A percentile compares a stretch with the other conserved stretches of the same genome.
Evolutionary conservation across 2,797 vertebrate genomes (phyloP).

Genomic region (Karalla daura): DNA sequence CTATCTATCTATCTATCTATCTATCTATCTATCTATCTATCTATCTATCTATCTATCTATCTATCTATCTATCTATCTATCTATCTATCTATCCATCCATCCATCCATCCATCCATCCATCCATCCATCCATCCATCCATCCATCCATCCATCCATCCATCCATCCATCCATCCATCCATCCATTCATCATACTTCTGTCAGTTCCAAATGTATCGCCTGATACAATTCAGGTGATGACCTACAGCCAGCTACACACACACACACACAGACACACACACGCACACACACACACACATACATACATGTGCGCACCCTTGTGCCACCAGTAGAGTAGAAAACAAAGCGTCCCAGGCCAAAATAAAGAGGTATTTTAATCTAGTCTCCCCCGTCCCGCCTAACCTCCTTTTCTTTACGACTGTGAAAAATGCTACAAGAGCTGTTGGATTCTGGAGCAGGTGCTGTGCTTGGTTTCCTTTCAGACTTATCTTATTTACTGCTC

Average conservation of each 20-base stretch:
- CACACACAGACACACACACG: background rate
- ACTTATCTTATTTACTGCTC: conserved; percentile 28
- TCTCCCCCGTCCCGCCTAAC: conserved; percentile 15
- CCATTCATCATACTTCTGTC: conserved; percentile 36
- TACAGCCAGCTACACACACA: conserved; percentile 31
- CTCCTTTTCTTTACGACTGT: background rate
- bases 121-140: conserved; percentile 18
- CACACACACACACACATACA: background rate
- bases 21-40: conserved; percentile 19
- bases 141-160: conserved; percentile 4
- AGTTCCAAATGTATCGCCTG: conserved; percentile 72
- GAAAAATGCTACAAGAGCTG: conserved; percentile 36
- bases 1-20: conserved; percentile 22
- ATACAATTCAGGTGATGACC: conserved; percentile 77
- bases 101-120: too few species aligned
- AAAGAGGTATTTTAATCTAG: conserved; percentile 51
- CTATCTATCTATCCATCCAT: conserved; percentile 15
- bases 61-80: conserved; percentile 14
- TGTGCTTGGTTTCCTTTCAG: conserved; percentile 28
- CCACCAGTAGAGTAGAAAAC: conserved; percentile 22
- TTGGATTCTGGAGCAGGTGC: conserved; percentile 6
- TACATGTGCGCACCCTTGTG: background rate
- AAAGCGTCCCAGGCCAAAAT: conserved; percentile 49
- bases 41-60: conserved; percentile 10
- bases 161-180: conserved; percentile 16